Evolutionary conservation across 2,888 invertebrate genomes (phyloP).

Genomic region (Conus canariensis): DNA sequence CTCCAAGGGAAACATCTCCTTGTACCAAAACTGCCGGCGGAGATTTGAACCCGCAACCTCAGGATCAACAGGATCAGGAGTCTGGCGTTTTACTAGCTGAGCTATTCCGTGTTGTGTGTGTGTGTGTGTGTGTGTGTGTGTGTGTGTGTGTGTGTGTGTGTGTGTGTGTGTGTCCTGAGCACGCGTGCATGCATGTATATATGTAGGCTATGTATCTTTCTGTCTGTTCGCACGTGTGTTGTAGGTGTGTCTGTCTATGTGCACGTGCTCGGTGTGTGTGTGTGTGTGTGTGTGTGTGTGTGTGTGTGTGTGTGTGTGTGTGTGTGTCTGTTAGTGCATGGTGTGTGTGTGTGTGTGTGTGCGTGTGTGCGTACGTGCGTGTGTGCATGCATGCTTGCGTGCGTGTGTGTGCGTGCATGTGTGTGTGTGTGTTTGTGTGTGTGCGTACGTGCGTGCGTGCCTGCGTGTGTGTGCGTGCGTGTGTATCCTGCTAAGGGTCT

Average conservation of each 20-base stretch:
- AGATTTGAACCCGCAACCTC: no score
- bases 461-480: neutral
- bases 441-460: neutral
- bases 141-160: neutral
- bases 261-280: neutral
- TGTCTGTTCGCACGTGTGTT: neutral
- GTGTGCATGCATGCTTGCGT: neutral
- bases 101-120: neutral
- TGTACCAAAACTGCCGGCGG: no score
- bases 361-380: neutral
- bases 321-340: neutral
- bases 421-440: neutral
- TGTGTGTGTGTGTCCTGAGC: neutral
- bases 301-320: neutral
- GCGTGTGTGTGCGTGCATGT: neutral
- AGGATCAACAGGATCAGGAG: no score
- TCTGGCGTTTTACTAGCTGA: no score
- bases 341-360: neutral
- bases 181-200: neutral
- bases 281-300: neutral
- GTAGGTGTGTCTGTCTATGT: neutral
- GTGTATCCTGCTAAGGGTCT: no score
- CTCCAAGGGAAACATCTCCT: no score
- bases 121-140: neutral
- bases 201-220: neutral